Evolutionary conservation across 2,113 vertebrate species (phyloP), one percentile per base, ranked within the genome.

Genomic region (Cyprinodon brontotheroides): DNA sequence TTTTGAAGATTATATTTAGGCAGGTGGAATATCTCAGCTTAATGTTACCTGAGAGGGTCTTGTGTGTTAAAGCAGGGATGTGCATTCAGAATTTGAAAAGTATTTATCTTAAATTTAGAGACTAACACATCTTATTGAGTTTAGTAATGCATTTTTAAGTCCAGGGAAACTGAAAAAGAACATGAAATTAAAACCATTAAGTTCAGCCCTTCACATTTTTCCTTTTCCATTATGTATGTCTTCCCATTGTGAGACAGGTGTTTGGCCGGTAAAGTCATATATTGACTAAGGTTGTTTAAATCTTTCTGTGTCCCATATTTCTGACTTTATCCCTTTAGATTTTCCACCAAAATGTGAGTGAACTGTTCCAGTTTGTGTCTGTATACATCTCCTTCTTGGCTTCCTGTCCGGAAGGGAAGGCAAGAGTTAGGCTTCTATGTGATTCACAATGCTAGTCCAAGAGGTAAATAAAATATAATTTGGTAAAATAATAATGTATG

Each of bases 1-100:
- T 73, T 84, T 85, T 85, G 63, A 78, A 69, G 86, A 82, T 70
- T 73, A 70, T 72, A 80, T 53, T 53, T 14, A 6, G 15, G 83
- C 92, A 85, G 62, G 65, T 77, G 66, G 83, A 89, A 90, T 86
- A 88, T 92, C 78, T 78, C 78, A 69, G 75, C 87, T 87, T 73
- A 83, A 84, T 81, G 78, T 63, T 77, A 77, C 78, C 85, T 76
- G 68, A 83, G 2, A 82, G 73, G 74, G 80, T 69, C 84, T 79
- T 74, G 76, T 79, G 75, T 20, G 45, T 88, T 75, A 78, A 68
- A 57, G 17, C 39, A 77, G 89, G 90, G 92, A 93, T 91, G 89
- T 53, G 85, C 92, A 92, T 90, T 92, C 93, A 92, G 87, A 73
- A 61, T 60, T 20, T 3, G 45, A 38, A 72, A 45, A 22, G 11